Evolutionary conservation across 35 echinoderm and acorn worm species (phyloP).

Genomic region (Diadema setosum): DNA sequence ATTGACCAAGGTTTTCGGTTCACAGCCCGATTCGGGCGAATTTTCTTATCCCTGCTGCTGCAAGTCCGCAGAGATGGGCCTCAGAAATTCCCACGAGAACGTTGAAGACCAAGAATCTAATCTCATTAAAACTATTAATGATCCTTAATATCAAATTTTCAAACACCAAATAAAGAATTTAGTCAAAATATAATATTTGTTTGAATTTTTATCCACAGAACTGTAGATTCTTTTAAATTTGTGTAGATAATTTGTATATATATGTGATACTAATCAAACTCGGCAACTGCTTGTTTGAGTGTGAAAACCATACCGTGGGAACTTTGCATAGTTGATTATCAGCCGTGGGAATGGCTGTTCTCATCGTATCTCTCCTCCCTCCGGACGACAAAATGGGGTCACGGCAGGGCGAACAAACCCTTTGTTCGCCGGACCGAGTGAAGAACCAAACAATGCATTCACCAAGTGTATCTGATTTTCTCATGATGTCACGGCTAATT

Average conservation of each 20-base stretch:
- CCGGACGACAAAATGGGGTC: constrained; percentile 10
- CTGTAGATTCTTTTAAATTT: neutral
- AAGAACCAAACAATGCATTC: neutral
- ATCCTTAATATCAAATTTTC: neutral
- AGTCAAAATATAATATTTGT: neutral
- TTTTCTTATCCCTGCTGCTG: neutral
- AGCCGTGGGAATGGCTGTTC: constrained; percentile 26
- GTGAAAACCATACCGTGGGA: constrained; percentile 23
- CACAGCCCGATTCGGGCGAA: neutral
- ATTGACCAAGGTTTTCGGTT: too few relatives aligned
- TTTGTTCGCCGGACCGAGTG: neutral
- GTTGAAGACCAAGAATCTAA: neutral
- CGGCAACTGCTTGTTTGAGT: neutral
- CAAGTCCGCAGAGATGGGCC: too few relatives aligned
- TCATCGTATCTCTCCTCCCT: neutral
- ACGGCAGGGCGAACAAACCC: neutral
- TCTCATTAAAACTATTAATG: neutral
- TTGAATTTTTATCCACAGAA: neutral
- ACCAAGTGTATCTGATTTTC: neutral
- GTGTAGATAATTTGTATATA: neutral
- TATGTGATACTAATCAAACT: neutral
- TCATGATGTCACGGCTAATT: neutral
- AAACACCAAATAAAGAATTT: neutral
- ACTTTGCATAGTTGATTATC: constrained; percentile 30
- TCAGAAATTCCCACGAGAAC: neutral